Percentiles rank a stretch among this genome's conserved stretches.
phyloP scores from a whole-genome alignment of 2,113 vertebrate genomes.

The Ascaphus truei region DNA sequence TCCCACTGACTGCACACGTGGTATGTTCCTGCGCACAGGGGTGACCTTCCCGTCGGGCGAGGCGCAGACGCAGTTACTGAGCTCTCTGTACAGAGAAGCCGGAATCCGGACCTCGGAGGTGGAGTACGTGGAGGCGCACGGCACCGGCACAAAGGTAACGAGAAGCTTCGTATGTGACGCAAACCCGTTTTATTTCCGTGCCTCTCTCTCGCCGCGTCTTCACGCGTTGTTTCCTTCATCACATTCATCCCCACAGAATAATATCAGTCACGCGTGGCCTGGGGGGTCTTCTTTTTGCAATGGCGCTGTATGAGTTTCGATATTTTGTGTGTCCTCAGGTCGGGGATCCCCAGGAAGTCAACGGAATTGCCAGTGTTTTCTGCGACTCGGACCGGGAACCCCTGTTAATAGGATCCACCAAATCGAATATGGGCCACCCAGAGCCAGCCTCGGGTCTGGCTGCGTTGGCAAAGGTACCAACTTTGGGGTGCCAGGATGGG shows the following conservation, averaged over 20 bases:
- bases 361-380: slow-evolving; percentile 71
- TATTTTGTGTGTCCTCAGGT: no score
- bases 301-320: not conserved
- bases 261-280: no score
- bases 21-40: slow-evolving; percentile 67
- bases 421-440: slow-evolving; percentile 97
- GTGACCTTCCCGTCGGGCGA: slow-evolving; percentile 92
- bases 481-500: no score
- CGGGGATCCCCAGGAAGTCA: slow-evolving; percentile 91
- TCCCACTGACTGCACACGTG: no score
- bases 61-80: slow-evolving; percentile 73
- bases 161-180: not conserved
- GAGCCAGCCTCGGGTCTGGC: slow-evolving; percentile 90
- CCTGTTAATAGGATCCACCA: slow-evolving; percentile 87
- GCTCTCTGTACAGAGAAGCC: slow-evolving; percentile 66
- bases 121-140: slow-evolving; percentile 92
- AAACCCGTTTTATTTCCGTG: fast-evolving
- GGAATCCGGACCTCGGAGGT: slow-evolving; percentile 69
- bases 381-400: slow-evolving; percentile 66
- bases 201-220: not conserved
- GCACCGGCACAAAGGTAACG: slow-evolving; percentile 91
- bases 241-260: not conserved
- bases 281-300: no score
- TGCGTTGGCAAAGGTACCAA: slow-evolving; percentile 80
- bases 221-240: no score